A percentile compares a stretch with the other conserved stretches of the same genome.
Conservation (phyloP, 2,113 vertebrate genomes). For the Conger conger region DNA sequence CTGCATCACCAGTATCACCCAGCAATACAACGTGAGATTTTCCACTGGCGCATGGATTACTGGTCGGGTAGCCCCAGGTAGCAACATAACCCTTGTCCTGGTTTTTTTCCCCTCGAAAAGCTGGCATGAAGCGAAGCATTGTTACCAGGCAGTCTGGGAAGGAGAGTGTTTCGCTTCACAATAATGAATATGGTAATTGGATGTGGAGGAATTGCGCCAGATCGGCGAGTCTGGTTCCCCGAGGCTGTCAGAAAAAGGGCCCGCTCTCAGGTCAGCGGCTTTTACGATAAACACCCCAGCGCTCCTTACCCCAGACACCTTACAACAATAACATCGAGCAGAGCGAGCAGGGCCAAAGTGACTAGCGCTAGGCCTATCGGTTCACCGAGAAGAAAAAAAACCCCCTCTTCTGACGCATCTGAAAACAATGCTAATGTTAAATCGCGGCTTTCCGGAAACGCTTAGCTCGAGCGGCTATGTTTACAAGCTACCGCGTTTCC, state of each 20-base stretch:
- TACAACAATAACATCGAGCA: constrained; percentile 45
- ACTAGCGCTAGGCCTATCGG: constrained; percentile 32
- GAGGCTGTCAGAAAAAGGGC: constrained; percentile 36
- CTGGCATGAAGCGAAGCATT: constrained; percentile 43
- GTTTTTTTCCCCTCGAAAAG: constrained; percentile 49
- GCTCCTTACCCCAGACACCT: constrained; percentile 11
- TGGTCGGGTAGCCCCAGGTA: constrained; percentile 49
- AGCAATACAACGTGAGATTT: constrained; percentile 40
- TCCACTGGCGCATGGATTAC: constrained; percentile 40
- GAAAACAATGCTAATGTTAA: constrained; percentile 39
- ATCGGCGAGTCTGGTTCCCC: constrained; percentile 47
- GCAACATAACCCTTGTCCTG: constrained; percentile 51
- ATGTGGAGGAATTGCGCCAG: constrained; percentile 53
- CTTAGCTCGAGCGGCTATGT: constrained; percentile 25
- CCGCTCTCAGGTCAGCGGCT: constrained; percentile 27
- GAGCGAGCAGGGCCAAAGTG: constrained; percentile 23
- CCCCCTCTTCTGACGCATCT: constrained; percentile 44
- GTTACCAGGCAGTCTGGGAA: constrained; percentile 31
- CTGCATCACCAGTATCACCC: not conserved
- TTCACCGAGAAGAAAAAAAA: constrained; percentile 22
- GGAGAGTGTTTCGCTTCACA: constrained; percentile 50
- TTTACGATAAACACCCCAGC: constrained; percentile 27
- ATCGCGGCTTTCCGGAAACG: constrained; percentile 35
- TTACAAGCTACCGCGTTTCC: constrained; percentile 48
- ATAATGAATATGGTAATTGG: constrained; percentile 61